Conservation (phyloP, 2,113 vertebrate species). For the Nannospalax galili region DNA sequence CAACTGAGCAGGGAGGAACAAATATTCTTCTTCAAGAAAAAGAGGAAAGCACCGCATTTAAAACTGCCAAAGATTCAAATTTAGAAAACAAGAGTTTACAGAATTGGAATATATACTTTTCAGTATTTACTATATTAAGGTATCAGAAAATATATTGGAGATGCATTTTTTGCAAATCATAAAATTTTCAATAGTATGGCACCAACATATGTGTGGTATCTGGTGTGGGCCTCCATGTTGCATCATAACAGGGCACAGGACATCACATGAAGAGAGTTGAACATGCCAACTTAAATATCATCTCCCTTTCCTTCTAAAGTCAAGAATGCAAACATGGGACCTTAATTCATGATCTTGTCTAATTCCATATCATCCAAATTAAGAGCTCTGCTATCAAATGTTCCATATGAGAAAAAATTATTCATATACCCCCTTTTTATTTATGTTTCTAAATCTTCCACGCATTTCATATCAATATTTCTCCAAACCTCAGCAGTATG, state of each 20-base stretch:
- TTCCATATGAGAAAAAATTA: neutral
- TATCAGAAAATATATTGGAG: neutral
- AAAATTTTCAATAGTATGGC: neutral
- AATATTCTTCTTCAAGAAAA: neutral
- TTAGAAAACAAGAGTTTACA: neutral
- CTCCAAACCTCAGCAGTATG: neutral
- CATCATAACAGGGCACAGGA: neutral
- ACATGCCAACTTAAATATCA: neutral
- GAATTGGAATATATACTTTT: neutral
- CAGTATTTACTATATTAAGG: neutral
- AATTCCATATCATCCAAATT: too few relatives aligned
- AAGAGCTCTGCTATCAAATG: neutral
- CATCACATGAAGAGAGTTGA: neutral
- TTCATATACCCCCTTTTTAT: neutral
- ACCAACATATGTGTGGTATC: neutral
- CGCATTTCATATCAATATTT: neutral
- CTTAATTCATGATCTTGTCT: too few relatives aligned
- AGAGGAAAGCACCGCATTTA: neutral
- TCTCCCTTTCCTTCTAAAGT: neutral
- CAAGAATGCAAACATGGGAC: neutral
- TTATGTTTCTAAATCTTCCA: neutral
- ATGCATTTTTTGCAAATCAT: neutral
- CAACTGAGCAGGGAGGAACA: neutral
- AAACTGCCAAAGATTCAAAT: neutral
- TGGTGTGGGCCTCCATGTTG: neutral